Evolutionary conservation across 2,888 invertebrate species (phyloP), one percentile per base, ranked within the genome.

Genomic region (Drosophila merina): DNA sequence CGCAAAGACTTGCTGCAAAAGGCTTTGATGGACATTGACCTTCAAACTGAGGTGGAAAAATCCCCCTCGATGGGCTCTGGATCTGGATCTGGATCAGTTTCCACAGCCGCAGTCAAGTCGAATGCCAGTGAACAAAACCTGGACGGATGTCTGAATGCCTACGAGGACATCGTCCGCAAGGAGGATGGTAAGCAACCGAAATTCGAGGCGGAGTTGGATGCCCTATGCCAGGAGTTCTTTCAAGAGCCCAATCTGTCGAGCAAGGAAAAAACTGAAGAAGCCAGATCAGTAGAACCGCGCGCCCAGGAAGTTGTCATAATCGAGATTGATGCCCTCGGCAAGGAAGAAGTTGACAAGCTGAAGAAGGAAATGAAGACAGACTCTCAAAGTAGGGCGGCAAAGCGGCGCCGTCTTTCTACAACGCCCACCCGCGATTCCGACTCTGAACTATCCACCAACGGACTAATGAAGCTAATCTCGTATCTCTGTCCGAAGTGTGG

Each of bases 401-500:
- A 82, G 54, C 74, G 87, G 3, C 62, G 70, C 4, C 74, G 72
- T 0, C 1, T 59, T 7, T 59, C 76, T 3, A 30, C 12, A 26
- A 51, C 68, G 8, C 68, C 57, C 1, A 58, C 66, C 0, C 58
- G 26, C 1, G 76, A 78, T 4, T 47, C 36, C 0, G 74, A 81
- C 3, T 5, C 58, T 1, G 81, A 84, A 2, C 0, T 56, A 8
- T 59, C 69, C 0, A 47, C 42, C 7, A 58, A 62, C 25, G 84
- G 71, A 0, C 54, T 82, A 0, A 44, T 49, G 0, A 83, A 88
- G 31, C 73, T 82, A 8, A 76, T 90, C 10, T 64, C 75, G 4
- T 90, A 82, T 47, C 51, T 90, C n/a, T 90, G 89, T 44, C 89
- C 89, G 0, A 83, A 83, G 44, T 90, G 89, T 70, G 89, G 89